Evolutionary conservation across 2,797 vertebrate genomes (phyloP).

Genomic region (Phalanger gymnotis): DNA sequence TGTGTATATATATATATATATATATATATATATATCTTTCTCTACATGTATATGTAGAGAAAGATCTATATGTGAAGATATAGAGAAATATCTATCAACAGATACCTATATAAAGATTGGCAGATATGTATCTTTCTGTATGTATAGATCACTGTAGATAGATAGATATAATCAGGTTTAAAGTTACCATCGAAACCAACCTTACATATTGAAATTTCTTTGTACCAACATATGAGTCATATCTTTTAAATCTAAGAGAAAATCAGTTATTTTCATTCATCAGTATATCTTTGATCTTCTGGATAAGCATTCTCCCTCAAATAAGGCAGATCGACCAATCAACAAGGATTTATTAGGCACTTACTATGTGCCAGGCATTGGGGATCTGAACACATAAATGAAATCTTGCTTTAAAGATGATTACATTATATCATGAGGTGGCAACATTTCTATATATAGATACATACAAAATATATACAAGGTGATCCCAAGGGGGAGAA

Average conservation of each 20-base stretch:
- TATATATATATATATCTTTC: no score
- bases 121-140: background rate
- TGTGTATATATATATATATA: background rate
- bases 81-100: background rate
- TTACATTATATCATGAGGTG: background rate
- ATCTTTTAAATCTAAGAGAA: background rate
- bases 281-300: background rate
- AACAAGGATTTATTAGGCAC: background rate
- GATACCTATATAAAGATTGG: background rate
- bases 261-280: background rate
- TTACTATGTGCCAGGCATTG: background rate
- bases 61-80: background rate
- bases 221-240: background rate
- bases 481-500: background rate
- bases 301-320: background rate
- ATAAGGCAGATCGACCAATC: background rate
- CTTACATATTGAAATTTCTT: background rate
- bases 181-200: conserved; percentile 9
- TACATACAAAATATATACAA: background rate
- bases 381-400: background rate
- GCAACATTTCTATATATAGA: background rate
- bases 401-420: background rate
- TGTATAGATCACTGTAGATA: background rate
- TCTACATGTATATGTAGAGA: no score
- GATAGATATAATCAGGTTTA: conserved; percentile 6